Evolutionary conservation across 1,140 invertebrate genomes (phyloP), one percentile per base, ranked within the genome.

Genomic region (Brachystomella parvula): DNA sequence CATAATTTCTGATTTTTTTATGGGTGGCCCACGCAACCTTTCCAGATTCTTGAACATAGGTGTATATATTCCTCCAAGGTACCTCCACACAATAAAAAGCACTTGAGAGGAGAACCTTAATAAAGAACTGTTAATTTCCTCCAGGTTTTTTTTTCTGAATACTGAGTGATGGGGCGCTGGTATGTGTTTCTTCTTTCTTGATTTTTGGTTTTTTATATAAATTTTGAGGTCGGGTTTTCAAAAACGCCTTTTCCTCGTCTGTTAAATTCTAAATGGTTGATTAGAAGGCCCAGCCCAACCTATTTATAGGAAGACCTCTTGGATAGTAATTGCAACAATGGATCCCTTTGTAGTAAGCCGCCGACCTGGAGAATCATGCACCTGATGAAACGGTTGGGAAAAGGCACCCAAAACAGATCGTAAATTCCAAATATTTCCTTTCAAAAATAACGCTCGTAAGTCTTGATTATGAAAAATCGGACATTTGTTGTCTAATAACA

Each of bases 1-100:
- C 63, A 68, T 68, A 68, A 68, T 61, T 68, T 64, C 67, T 49
- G 32, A 60, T 68, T 67, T 66, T 67, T 67, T 44, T 61, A 47
- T 28, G 59, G 65, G 59, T 61, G 65, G 65, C 58, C 65, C 30
- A 47, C 35, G 17, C 19, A 39, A 39, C 58, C 19, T n/a, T 57
- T 53, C 26, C 21, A 47, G 57, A 47, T 26, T 29, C 31, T 31
- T 60, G 31, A 33, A 60, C 31, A 53, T 19, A 53, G 49, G 12
- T 15, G 49, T 6, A 53, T 53, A 15, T 53, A 6, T 9, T 17
- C 12, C 12, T 19, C 6, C 6, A 9, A 19, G 35, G 6, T 6
- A 19, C 19, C 19, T 6, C 12, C 21, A 53, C 12, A 6, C 24
- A 17, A 19, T 24, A 19, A 53, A 6, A 6, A 53, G 24, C 3